Base-by-base conservation (phyloP, 2,888 invertebrate genomes). In the Copidosoma aretas region DNA sequence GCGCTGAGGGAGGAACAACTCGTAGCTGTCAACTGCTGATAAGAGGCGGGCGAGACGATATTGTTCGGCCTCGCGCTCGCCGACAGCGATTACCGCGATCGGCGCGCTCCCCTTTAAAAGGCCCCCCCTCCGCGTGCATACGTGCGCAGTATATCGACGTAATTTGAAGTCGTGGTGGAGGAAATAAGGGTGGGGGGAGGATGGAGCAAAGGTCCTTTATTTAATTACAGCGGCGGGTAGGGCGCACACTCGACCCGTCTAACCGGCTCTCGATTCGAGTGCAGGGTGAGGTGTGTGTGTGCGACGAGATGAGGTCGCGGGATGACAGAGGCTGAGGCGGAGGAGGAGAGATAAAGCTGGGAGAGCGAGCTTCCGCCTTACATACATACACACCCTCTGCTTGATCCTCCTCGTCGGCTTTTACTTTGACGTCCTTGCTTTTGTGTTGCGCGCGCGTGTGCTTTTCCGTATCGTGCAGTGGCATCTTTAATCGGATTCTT, bases 1-100 rank as follows among this genome's bases (percentile, higher is more conserved):
- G 32, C 8, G 8, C 32, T 32, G 32, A 8, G 32, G 32, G 32
- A 8, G 32, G 32, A 8, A 24, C 39, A 17, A 56, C 49, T 46
- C 56, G 60, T 62, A 51, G n/a, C 67, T 67, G 67, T 58, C 58
- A 52, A 62, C 25, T 52, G 61, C 61, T 62, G 67, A 67, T 67
- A 67, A 67, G 61, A 52, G 61, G 41, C 62, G n/a, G 41, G 41
- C 52, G 22, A 24, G 39, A 22, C 19, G 15, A 39, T n/a, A n/a
- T 15, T 12, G 49, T 58, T 19, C 25, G 39, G n/a, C 25, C 25
- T 14, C 10, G 14, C 12, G 19, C 41, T 21, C 22, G 22, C 24
- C 32, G 22, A 17, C 25, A 54, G 65, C 25, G 57, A 61, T 67
- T 32, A 32, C 8, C 43, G 4, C 43, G 43, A 46, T 14, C 41